phyloP scores from a whole-genome alignment of 2,113 vertebrate species.

The Callopanchax toddi region DNA sequence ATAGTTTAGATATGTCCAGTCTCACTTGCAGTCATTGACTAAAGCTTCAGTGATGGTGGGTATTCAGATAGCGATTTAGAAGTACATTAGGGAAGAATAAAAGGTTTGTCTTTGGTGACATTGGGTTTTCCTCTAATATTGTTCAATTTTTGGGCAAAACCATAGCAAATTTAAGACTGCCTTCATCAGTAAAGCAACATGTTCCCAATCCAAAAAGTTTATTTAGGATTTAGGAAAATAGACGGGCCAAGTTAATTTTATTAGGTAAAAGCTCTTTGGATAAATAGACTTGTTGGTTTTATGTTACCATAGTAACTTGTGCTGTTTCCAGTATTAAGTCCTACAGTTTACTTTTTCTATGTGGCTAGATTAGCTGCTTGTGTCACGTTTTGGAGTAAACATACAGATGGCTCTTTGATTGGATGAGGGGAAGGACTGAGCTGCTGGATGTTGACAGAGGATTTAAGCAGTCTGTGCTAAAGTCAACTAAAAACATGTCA shows the following conservation, averaged over 20 bases:
- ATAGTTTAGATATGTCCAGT: too few species aligned
- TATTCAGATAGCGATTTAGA: too few species aligned
- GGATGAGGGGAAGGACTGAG: constrained; percentile 18
- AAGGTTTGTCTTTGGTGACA: too few species aligned
- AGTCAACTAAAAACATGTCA: constrained; percentile 7
- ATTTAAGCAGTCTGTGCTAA: constrained; percentile 11
- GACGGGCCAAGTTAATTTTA: background rate
- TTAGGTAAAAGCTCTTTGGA: background rate
- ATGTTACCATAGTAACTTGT: background rate
- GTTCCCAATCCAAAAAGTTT: too few species aligned
- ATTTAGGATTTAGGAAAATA: too few species aligned
- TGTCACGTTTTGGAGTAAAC: constrained; percentile 2
- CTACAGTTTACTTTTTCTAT: background rate
- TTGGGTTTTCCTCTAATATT: too few species aligned
- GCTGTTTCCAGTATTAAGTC: background rate
- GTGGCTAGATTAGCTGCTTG: background rate
- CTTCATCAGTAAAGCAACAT: too few species aligned
- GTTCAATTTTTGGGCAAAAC: too few species aligned
- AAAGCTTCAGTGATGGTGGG: too few species aligned
- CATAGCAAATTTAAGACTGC: too few species aligned
- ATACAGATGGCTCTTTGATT: constrained; percentile 10
- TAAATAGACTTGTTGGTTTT: background rate
- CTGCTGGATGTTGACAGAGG: constrained; percentile 29
- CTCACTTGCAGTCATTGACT: too few species aligned
- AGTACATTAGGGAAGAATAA: too few species aligned